Conservation (phyloP, 2,888 invertebrate genomes). For the Encarsia formosa region DNA sequence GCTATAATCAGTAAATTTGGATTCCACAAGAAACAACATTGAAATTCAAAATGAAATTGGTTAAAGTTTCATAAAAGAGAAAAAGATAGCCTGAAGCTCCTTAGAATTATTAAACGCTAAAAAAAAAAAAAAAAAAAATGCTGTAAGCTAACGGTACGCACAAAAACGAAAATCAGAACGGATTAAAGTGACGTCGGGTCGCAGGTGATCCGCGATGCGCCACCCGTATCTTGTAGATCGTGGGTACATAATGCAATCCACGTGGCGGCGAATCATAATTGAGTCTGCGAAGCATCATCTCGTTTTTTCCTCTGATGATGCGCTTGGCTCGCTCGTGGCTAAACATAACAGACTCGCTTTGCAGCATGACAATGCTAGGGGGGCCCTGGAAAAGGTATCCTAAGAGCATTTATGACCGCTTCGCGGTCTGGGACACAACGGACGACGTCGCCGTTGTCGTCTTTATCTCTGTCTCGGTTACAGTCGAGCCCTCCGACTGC, state of each 20-base stretch:
- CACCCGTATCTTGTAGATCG: too few species aligned
- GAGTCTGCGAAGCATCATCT: conserved; percentile 20
- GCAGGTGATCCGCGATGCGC: conserved; percentile 24
- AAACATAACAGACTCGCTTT: conserved; percentile 27
- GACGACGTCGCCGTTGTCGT: background rate
- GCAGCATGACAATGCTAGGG: background rate
- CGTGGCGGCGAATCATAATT: conserved; percentile 14
- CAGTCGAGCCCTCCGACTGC: background rate
- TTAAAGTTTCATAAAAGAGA: too few species aligned
- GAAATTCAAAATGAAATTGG: too few species aligned
- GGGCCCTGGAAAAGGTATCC: too few species aligned
- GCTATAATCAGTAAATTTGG: too few species aligned
- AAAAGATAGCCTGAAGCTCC: too few species aligned
- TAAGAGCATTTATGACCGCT: too few species aligned
- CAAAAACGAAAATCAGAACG: conserved; percentile 13
- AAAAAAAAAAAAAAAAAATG: too few species aligned
- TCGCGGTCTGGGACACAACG: too few species aligned
- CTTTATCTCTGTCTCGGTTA: background rate
- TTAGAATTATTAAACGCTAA: too few species aligned
- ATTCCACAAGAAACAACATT: too few species aligned
- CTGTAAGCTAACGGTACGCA: background rate
- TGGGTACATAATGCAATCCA: conserved; percentile 7
- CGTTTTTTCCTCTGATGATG: background rate
- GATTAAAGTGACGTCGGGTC: conserved; percentile 1
- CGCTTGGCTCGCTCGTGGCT: conserved; percentile 30